Conservation (phyloP, 2,797 vertebrate species). For the Jordanella pulchra region DNA sequence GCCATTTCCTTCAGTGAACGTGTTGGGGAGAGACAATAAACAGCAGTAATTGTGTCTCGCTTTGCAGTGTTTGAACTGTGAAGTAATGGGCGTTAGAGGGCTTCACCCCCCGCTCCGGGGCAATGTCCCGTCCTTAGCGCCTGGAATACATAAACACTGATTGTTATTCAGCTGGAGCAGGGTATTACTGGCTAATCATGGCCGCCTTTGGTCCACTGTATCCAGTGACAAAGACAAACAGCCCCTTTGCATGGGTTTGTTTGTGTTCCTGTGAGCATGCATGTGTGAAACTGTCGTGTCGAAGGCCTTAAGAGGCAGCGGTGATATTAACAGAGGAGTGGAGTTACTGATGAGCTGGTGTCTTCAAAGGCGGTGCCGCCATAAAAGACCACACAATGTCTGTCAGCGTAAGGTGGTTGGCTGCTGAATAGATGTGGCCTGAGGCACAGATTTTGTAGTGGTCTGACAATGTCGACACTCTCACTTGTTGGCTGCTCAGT, state of each 20-base stretch:
- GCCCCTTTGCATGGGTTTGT: slow-evolving; percentile 37
- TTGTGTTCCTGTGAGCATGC: slow-evolving; percentile 34
- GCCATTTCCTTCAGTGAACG: slow-evolving; percentile 64
- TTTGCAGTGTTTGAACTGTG: slow-evolving; percentile 45
- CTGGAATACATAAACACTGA: slow-evolving; percentile 65
- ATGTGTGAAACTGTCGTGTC: slow-evolving; percentile 30
- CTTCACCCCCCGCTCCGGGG: slow-evolving; percentile 35
- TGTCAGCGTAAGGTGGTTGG: slow-evolving; percentile 47
- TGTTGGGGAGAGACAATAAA: slow-evolving; percentile 71
- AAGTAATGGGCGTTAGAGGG: slow-evolving; percentile 27
- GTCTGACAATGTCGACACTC: slow-evolving; percentile 56
- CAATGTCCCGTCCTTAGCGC: slow-evolving; percentile 29
- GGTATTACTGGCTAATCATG: slow-evolving; percentile 58
- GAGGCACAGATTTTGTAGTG: slow-evolving; percentile 49
- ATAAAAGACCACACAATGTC: slow-evolving; percentile 55
- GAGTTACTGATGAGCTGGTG: slow-evolving; percentile 29
- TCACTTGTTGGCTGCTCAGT: slow-evolving; percentile 21
- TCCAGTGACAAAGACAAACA: slow-evolving; percentile 54
- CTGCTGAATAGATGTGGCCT: slow-evolving; percentile 49
- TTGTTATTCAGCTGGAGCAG: slow-evolving; percentile 74
- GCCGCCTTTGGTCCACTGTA: slow-evolving; percentile 25
- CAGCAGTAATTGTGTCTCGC: slow-evolving; percentile 67
- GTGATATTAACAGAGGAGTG: slow-evolving; percentile 24
- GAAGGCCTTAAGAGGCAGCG: slow-evolving; percentile 13
- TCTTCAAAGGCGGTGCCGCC: slow-evolving; percentile 48